phyloP scores from a whole-genome alignment of 2,113 vertebrate species.

The Desmodus rotundus region DNA sequence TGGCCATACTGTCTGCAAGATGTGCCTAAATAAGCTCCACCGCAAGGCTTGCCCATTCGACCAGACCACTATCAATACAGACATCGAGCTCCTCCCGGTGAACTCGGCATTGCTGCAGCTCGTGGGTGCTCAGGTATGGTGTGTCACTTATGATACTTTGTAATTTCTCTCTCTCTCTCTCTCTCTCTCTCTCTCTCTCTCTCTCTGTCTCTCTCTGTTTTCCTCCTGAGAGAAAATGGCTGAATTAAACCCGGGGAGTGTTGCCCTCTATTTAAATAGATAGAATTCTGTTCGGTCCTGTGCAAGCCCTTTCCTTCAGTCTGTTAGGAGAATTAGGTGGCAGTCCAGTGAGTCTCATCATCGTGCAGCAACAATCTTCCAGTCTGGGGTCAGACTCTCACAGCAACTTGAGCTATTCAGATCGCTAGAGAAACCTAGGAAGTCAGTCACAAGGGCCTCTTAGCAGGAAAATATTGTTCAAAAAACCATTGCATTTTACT shows the following conservation, averaged over 20 bases:
- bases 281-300: not conserved
- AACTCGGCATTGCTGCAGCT: conserved; percentile 96
- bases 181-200: no score
- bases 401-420: not conserved
- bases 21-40: conserved; percentile 99
- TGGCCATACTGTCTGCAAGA: conserved; percentile 99
- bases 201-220: not conserved
- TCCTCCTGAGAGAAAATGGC: not conserved
- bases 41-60: conserved; percentile 99
- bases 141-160: not conserved
- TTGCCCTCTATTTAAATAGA: not conserved
- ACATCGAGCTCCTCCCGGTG: conserved; percentile 97
- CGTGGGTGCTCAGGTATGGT: conserved; percentile 93
- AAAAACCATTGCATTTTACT: not conserved
- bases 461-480: not conserved
- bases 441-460: not conserved
- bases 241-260: not conserved
- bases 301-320: not conserved
- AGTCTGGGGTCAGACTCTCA: not conserved
- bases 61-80: conserved; percentile 98
- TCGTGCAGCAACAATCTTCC: not conserved
- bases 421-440: not conserved
- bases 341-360: not conserved
- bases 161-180: not conserved
- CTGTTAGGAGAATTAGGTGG: not conserved